phyloP scores from a whole-genome alignment of 2,113 vertebrate species.

The Natator depressus region DNA sequence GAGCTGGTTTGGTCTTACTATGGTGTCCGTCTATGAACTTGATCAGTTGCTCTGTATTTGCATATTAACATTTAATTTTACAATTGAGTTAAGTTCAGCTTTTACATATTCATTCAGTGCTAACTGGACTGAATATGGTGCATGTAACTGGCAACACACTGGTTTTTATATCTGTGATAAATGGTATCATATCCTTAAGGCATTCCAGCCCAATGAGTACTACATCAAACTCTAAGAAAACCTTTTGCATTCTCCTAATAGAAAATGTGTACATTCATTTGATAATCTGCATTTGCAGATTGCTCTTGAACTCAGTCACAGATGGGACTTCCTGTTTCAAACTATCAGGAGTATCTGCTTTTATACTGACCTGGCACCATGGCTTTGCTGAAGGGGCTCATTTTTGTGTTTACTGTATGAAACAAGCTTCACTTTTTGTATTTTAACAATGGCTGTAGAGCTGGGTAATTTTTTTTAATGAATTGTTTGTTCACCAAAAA shows the following conservation, averaged over 20 bases:
- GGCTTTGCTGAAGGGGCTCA: neutral
- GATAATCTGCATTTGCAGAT: neutral
- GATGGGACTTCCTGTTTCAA: neutral
- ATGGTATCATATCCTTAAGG: neutral
- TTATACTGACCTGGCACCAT: neutral
- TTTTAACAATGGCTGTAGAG: neutral
- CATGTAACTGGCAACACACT: neutral
- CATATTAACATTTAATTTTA: neutral
- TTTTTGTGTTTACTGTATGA: neutral
- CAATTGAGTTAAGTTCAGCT: neutral
- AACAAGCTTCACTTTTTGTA: neutral
- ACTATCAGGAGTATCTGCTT: no score
- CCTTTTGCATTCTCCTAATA: neutral
- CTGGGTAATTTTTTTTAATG: no score
- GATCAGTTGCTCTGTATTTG: neutral
- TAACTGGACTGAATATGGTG: neutral
- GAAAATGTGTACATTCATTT: neutral
- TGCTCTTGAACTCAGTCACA: neutral
- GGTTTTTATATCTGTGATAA: neutral
- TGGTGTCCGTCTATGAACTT: neutral
- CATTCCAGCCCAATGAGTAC: neutral
- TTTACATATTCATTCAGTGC: neutral
- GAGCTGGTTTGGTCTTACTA: neutral
- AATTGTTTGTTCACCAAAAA: no score
- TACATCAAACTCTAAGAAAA: neutral